Conservation (phyloP, 2,113 vertebrate genomes). For the Semnornis frantzii region DNA sequence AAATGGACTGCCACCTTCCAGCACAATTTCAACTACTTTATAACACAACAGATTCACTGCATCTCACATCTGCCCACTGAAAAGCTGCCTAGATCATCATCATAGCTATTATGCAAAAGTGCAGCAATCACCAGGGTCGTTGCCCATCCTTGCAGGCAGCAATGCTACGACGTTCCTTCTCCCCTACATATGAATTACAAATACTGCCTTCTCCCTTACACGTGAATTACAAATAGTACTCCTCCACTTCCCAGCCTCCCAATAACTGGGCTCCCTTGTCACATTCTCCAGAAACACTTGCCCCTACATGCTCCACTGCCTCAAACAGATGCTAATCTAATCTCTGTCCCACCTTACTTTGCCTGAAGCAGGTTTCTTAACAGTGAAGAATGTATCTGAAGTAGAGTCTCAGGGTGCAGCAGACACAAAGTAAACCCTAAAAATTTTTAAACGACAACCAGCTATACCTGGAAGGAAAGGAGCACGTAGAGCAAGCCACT, state of each 20-base stretch:
- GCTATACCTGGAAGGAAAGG: background rate
- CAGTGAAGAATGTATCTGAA: background rate
- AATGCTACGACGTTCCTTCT: background rate
- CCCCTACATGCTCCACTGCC: background rate
- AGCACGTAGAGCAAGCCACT: background rate
- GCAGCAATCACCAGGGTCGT: background rate
- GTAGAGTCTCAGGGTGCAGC: background rate
- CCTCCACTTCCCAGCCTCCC: background rate
- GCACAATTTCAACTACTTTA: background rate
- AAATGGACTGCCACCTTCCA: conserved; percentile 1
- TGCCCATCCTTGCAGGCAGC: background rate
- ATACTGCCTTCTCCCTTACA: background rate
- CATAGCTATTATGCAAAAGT: background rate
- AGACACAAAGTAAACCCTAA: background rate
- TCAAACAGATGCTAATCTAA: background rate
- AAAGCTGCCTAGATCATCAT: background rate
- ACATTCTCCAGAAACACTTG: background rate
- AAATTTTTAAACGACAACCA: background rate
- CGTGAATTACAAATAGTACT: background rate
- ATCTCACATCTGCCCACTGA: background rate
- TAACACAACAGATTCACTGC: background rate
- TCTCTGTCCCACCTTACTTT: background rate
- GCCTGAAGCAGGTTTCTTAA: background rate
- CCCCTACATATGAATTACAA: background rate
- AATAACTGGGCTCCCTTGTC: background rate